Evolutionary conservation across 1,140 invertebrate species (phyloP), one percentile per base, ranked within the genome.

Genomic region (Lanistes nyassanus): DNA sequence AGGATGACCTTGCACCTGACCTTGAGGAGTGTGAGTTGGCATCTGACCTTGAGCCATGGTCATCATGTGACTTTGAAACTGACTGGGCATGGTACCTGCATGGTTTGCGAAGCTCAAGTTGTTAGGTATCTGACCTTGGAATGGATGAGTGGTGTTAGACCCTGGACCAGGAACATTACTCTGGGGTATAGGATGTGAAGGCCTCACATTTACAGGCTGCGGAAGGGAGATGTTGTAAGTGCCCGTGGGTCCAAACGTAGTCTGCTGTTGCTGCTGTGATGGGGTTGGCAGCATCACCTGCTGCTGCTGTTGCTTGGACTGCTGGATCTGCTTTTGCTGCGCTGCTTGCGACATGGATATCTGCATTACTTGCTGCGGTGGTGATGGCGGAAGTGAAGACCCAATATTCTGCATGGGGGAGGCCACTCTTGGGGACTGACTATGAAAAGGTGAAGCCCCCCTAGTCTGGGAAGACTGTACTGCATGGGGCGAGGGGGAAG

Each of bases 241-340:
- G 19, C 42, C 42, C 42, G 9, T 9, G 42, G 42, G 9, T 16
- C 42, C 42, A 47, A 47, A 47, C 51, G 66, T 66, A 69, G 74
- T 60, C 56, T 75, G 65, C 39, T 79, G 79, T 51, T 79, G 76
- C 64, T 79, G 73, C 37, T 76, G 69, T 77, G 79, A 36, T 79
- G 76, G 56, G 79, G 79, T 64, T 81, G 74, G 23, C 37, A 70
- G 66, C 21, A 66, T 58, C 55, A 70, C 42, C 31, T 69, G 51
- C 60, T 81, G 79, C 66, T 75, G 65, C 34, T 75, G 80, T 47
- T 66, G 53, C 34, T 77, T 76, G 36, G 75, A 78, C 60, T 80
- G 78, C 65, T 81, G 82, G 39, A 78, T 79, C 71, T 79, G 75
- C 31, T 69, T 37, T 47, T 79, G 80, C 60, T 78, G 77, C 67